Evolutionary conservation across 1,140 invertebrate species (phyloP).

Genomic region (Chrysomallon squamiferum): DNA sequence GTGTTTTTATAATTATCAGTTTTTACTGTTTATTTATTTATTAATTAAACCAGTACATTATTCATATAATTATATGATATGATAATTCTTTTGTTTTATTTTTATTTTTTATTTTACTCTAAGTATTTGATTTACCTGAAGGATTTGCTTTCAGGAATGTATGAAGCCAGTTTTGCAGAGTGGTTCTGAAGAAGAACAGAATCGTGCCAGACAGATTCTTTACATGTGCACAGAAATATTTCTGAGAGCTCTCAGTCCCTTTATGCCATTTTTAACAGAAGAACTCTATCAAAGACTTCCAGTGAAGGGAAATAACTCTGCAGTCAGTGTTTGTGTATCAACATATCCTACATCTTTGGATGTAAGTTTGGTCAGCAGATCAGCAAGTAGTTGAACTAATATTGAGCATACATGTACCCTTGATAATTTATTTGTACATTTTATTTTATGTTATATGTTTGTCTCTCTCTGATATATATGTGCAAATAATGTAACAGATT

Average conservation of each 20-base stretch:
- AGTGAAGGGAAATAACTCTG: constrained; percentile 9
- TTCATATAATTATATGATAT: no score
- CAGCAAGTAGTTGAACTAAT: neutral
- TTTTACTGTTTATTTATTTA: no score
- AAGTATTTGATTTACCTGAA: no score
- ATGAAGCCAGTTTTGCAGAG: constrained; percentile 68
- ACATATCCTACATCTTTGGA: constrained; percentile 39
- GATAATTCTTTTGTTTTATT: no score
- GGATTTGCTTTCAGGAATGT: constrained; percentile 72
- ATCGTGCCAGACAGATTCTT: constrained; percentile 46
- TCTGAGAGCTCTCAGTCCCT: constrained; percentile 46
- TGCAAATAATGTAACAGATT: neutral
- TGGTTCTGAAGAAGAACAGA: constrained; percentile 67
- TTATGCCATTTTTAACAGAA: constrained; percentile 60
- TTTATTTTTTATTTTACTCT: no score
- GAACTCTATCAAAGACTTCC: constrained; percentile 55
- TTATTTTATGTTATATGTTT: neutral
- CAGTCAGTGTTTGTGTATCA: constrained; percentile 45
- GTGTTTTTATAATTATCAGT: no score
- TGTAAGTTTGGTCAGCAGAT: constrained; percentile 24
- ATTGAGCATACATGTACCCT: neutral
- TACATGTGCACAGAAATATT: constrained; percentile 41
- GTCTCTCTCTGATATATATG: neutral
- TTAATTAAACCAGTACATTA: no score
- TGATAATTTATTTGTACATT: neutral